Percentiles rank a stretch among this genome's conserved stretches.
Conservation (phyloP, 2,888 invertebrate genomes). For the Lithosia quadra region DNA sequence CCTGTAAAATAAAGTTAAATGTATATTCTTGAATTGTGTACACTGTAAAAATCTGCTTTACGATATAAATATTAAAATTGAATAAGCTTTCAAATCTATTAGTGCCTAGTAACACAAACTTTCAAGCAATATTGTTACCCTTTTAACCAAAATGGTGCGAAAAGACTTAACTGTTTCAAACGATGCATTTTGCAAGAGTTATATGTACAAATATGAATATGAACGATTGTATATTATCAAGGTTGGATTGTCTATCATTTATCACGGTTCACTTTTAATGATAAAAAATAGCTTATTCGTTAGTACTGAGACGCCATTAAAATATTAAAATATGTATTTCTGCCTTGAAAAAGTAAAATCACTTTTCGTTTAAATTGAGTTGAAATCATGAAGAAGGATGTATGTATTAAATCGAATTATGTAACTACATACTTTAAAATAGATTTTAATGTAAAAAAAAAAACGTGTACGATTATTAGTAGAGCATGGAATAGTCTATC, state of each 20-base stretch:
- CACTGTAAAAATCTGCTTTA: constrained; percentile 36
- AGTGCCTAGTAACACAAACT: constrained; percentile 17
- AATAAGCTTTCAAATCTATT: constrained; percentile 28
- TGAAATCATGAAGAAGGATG: no score
- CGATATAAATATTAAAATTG: constrained; percentile 20
- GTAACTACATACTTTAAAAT: no score
- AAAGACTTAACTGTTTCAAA: constrained; percentile 21
- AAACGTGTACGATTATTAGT: not conserved
- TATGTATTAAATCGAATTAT: not conserved
- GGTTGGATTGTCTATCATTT: constrained; percentile 33
- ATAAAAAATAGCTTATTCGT: constrained; percentile 38
- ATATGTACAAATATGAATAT: constrained; percentile 49
- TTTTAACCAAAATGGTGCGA: constrained; percentile 26
- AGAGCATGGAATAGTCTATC: not conserved
- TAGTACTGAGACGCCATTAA: constrained; percentile 41
- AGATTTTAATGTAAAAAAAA: not conserved
- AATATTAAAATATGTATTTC: not conserved
- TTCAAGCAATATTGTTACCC: constrained; percentile 21
- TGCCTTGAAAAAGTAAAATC: not conserved
- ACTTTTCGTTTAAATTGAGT: not conserved
- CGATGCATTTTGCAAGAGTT: constrained; percentile 29
- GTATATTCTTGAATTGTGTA: constrained; percentile 33
- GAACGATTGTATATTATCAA: constrained; percentile 26
- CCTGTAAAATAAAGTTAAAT: constrained; percentile 41
- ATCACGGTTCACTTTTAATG: constrained; percentile 30